Conservation (phyloP, 2,888 invertebrate species). For the Limnephilus auricula region DNA sequence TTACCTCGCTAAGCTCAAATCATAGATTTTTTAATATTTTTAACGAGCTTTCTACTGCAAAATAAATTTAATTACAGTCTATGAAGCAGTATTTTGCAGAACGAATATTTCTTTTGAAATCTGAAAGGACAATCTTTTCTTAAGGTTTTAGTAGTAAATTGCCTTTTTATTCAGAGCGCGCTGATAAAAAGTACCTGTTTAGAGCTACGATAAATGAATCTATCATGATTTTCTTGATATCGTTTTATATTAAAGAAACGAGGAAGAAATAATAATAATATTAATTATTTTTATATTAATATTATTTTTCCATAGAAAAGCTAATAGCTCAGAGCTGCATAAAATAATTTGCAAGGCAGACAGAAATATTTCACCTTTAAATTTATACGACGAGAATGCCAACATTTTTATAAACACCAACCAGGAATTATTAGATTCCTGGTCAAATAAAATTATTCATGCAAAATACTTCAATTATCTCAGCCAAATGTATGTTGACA, state of each 20-base stretch:
- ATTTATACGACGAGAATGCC: too few relatives aligned
- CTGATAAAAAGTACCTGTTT: neutral
- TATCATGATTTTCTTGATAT: neutral
- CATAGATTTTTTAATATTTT: slow-evolving; percentile 4
- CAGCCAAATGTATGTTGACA: too few relatives aligned
- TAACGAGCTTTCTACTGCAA: neutral
- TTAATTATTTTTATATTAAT: too few relatives aligned
- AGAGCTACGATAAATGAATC: neutral
- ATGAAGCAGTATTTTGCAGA: neutral
- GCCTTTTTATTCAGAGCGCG: neutral
- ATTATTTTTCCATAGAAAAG: too few relatives aligned
- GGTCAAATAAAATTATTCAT: too few relatives aligned
- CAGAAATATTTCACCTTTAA: too few relatives aligned
- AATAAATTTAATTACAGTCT: slow-evolving; percentile 5
- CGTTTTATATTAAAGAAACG: neutral
- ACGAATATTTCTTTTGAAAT: neutral
- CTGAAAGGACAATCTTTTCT: slow-evolving; percentile 2
- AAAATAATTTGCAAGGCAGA: too few relatives aligned
- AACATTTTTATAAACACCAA: too few relatives aligned
- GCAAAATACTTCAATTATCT: too few relatives aligned
- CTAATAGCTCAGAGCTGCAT: too few relatives aligned
- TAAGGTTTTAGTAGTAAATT: neutral
- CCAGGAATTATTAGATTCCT: too few relatives aligned
- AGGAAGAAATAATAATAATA: neutral
- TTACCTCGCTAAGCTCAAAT: neutral